phyloP scores from a whole-genome alignment of 1,140 invertebrate species.

The Aphidius gifuensis region DNA sequence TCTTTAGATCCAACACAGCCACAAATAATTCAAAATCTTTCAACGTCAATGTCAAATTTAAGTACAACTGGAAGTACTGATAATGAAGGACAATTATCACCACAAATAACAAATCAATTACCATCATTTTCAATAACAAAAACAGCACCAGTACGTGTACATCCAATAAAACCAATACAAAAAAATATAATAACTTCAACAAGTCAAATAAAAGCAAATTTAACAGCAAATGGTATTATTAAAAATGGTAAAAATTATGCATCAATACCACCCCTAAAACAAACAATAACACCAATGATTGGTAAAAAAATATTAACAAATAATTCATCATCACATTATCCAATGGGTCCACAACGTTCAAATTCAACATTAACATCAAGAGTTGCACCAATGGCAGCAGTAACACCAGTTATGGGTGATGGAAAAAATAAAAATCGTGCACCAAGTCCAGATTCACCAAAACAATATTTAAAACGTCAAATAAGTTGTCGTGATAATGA shows the following conservation, averaged over 20 bases:
- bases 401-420: constrained; percentile 51
- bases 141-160: constrained; percentile 48
- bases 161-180: constrained; percentile 50
- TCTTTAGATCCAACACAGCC: constrained; percentile 48
- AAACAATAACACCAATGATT: constrained; percentile 46
- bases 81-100: constrained; percentile 37
- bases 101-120: constrained; percentile 35
- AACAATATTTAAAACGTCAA: constrained; percentile 48
- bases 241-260: constrained; percentile 46
- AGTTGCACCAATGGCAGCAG: constrained; percentile 51
- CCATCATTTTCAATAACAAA: constrained; percentile 41
- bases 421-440: constrained; percentile 48
- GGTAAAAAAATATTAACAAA: constrained; percentile 39
- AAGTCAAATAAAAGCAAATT: constrained; percentile 50
- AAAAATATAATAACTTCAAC: constrained; percentile 47
- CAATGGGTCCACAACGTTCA: constrained; percentile 49
- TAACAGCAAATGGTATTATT: constrained; percentile 44
- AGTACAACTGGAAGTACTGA: constrained; percentile 33
- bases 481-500: constrained; percentile 45
- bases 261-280: constrained; percentile 47
- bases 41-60: constrained; percentile 50
- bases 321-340: constrained; percentile 35
- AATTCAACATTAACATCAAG: constrained; percentile 48
- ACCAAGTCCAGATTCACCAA: constrained; percentile 47
- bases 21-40: constrained; percentile 48